A percentile compares a stretch with the other conserved stretches of the same genome.
Conservation (phyloP, 2,888 invertebrate species). For the Koerneria pararmatus region DNA sequence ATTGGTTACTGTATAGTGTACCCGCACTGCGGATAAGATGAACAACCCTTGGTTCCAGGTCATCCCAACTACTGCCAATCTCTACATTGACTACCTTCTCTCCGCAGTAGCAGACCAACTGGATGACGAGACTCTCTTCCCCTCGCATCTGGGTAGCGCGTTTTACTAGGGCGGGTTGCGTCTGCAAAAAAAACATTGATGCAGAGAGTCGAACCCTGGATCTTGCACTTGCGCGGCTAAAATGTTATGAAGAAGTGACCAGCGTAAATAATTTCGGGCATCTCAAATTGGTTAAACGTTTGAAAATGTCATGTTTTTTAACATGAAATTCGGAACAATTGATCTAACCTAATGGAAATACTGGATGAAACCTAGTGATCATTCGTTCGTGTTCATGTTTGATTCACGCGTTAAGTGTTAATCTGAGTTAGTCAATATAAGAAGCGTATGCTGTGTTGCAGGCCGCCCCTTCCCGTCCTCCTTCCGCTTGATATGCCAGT, state of each 20-base stretch:
- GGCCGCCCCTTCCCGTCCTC: constrained; percentile 52
- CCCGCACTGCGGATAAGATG: constrained; percentile 62
- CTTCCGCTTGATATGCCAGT: constrained; percentile 78
- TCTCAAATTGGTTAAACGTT: constrained; percentile 22
- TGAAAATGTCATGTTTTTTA: constrained; percentile 1
- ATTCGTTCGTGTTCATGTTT: no score
- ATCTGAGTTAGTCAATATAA: not conserved
- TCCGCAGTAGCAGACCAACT: constrained; percentile 99
- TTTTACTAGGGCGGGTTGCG: no score
- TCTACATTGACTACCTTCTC: constrained; percentile 98
- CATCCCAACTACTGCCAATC: constrained; percentile 96
- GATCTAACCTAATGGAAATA: no score
- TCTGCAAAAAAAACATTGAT: no score
- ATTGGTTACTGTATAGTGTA: constrained; percentile 22
- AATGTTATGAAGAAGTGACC: no score
- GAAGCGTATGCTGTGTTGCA: constrained; percentile 23
- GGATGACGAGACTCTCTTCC: constrained; percentile 95
- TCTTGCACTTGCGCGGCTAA: no score
- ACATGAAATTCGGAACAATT: constrained; percentile 6
- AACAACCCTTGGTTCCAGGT: constrained; percentile 69
- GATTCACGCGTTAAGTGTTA: no score
- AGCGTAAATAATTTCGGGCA: no score
- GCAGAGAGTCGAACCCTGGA: no score
- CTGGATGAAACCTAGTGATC: no score
- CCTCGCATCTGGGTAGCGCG: constrained; percentile 86